A percentile compares a stretch with the other conserved stretches of the same genome.
These are phyloP conservation scores for Perodicticus potto DNA, from an alignment of 2,797 vertebrate species.

Conservation along the genomic window DNA sequence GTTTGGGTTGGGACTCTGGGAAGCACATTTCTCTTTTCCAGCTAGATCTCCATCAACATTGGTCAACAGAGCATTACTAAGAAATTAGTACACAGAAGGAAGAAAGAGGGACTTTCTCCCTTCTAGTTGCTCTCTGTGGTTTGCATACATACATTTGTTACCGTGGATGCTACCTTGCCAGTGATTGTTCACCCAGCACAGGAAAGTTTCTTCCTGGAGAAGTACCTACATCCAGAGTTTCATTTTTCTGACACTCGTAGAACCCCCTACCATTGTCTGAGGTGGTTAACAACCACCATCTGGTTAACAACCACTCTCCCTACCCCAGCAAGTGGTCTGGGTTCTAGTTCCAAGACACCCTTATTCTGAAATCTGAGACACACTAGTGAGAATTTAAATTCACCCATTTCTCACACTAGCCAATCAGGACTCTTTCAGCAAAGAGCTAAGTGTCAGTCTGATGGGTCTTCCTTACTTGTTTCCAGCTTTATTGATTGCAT, in stretches of 20 bases:
- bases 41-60: background rate
- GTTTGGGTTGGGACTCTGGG: background rate
- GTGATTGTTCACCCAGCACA: background rate
- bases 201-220: background rate
- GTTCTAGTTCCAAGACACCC: background rate
- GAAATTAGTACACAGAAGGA: background rate
- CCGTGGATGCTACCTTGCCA: background rate
- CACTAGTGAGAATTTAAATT: no score
- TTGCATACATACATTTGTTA: background rate
- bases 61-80: background rate
- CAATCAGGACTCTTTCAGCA: background rate
- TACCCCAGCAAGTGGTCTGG: background rate
- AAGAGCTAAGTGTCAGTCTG: background rate
- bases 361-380: background rate
- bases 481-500: background rate
- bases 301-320: accelerated
- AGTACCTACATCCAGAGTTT: background rate
- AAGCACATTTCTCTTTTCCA: background rate
- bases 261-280: background rate
- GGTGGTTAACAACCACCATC: background rate
- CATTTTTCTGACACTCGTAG: background rate
- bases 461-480: background rate
- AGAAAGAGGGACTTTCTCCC: background rate
- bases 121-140: background rate
- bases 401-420: no score